phyloP scores from a whole-genome alignment of 2,113 vertebrate genomes.

The Thunnus thynnus region DNA sequence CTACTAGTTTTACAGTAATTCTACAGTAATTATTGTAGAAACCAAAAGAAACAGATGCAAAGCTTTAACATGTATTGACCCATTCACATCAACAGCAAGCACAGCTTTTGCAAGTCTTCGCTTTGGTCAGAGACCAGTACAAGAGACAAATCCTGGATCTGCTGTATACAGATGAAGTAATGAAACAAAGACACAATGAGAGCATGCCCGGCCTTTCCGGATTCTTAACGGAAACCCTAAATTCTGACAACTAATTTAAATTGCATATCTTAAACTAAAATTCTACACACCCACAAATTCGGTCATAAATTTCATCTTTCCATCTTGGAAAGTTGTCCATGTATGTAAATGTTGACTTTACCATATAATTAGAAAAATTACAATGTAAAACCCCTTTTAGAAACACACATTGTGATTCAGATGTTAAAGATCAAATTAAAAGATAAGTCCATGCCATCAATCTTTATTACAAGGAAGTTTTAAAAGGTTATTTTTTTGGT shows the following conservation, averaged over 20 bases:
- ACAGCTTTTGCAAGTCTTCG: neutral
- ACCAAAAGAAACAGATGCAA: too few species aligned
- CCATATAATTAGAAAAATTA: neutral
- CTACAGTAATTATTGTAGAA: too few species aligned
- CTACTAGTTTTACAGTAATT: too few species aligned
- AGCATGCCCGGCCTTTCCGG: too few species aligned
- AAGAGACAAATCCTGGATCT: neutral
- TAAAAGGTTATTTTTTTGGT: constrained; percentile 10
- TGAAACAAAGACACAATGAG: too few species aligned
- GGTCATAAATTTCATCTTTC: neutral
- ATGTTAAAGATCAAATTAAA: neutral
- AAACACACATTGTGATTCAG: neutral
- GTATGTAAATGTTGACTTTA: neutral
- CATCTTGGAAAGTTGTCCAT: neutral
- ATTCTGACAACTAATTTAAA: too few species aligned
- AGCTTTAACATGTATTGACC: neutral
- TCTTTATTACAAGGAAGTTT: neutral
- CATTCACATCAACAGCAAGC: neutral
- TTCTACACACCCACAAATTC: neutral
- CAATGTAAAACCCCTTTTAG: neutral
- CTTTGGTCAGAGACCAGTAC: neutral
- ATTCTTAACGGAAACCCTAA: too few species aligned
- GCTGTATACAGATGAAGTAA: neutral
- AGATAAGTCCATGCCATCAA: neutral
- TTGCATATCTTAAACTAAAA: neutral